Conservation (phyloP, 2,888 invertebrate genomes). For the Aphodius sticticus region DNA sequence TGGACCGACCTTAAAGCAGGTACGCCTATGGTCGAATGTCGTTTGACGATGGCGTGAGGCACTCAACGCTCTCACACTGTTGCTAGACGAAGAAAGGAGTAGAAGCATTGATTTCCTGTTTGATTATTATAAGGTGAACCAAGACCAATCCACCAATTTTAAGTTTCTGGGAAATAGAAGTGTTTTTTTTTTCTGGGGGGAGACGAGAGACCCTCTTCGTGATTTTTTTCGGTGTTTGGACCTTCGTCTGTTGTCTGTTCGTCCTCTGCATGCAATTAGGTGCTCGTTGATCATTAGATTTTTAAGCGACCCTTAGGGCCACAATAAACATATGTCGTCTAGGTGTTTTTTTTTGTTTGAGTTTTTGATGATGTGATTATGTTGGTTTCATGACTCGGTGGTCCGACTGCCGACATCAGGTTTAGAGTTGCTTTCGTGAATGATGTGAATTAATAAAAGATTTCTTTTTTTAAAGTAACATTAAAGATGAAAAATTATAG, state of each 20-base stretch:
- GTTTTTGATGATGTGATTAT: background rate
- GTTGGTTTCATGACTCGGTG: background rate
- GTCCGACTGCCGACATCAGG: too few species aligned
- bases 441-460: too few species aligned
- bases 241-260: background rate
- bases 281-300: background rate
- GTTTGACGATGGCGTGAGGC: background rate
- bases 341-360: background rate
- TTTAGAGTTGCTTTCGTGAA: too few species aligned
- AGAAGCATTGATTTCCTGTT: conserved; percentile 4
- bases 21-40: background rate
- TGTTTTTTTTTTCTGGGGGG: background rate
- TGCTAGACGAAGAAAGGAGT: background rate
- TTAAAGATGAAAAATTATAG: too few species aligned
- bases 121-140: background rate
- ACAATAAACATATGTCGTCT: background rate
- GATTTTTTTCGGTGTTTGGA: background rate
- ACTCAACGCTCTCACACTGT: background rate
- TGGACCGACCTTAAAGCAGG: background rate
- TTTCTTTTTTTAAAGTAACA: too few species aligned
- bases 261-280: background rate
- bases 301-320: background rate
- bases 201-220: background rate
- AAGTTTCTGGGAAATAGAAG: background rate
- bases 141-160: background rate